Percentiles rank a stretch among this genome's conserved stretches.
phyloP scores from a whole-genome alignment of 2,113 vertebrate species.

The Chloropsis cyanopogon region DNA sequence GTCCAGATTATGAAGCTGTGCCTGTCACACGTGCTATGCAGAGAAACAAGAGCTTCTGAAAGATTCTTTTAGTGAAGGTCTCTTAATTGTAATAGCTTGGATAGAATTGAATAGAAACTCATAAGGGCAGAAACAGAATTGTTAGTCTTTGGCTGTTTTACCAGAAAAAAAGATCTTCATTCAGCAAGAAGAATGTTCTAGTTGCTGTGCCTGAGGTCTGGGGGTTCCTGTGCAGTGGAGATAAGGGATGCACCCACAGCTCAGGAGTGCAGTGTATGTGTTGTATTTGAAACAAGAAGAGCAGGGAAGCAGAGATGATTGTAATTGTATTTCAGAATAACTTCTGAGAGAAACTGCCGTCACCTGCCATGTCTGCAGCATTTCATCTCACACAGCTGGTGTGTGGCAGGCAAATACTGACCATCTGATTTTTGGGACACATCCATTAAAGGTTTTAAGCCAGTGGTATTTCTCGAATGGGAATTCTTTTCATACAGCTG shows the following conservation, averaged over 20 bases:
- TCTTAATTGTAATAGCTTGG: background rate
- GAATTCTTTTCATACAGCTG: background rate
- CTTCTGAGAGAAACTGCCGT: background rate
- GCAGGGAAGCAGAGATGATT: background rate
- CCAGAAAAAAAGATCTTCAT: background rate
- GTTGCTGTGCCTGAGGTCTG: background rate
- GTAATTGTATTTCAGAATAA: background rate
- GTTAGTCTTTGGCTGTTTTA: background rate
- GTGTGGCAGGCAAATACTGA: background rate
- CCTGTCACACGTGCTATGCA: background rate
- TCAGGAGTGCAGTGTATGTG: background rate
- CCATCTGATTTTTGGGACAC: rapidly evolving
- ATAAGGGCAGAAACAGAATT: background rate
- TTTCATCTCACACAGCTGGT: background rate
- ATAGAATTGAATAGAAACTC: background rate
- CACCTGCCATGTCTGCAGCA: rapidly evolving
- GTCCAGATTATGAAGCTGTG: background rate
- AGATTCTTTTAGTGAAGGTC: background rate
- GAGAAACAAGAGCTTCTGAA: background rate
- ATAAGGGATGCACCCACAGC: background rate
- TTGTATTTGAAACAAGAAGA: background rate
- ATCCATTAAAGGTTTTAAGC: background rate
- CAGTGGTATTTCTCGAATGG: background rate
- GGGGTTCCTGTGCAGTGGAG: background rate
- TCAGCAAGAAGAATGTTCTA: background rate